Evolutionary conservation across 1,140 invertebrate species (phyloP).

Genomic region (Halesus radiatus): DNA sequence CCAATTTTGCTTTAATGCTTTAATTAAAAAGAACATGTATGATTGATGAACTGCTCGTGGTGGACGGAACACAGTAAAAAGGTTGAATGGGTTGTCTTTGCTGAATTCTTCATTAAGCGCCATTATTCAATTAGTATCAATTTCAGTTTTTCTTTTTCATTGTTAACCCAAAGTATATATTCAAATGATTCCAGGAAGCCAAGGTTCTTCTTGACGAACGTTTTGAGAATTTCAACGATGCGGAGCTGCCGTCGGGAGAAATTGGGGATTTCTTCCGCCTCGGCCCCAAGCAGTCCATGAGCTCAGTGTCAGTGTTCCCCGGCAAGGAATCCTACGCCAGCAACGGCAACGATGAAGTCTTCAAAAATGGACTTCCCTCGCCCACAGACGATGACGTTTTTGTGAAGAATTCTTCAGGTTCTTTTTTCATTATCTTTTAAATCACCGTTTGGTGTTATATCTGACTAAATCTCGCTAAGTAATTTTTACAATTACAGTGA

Average conservation of each 20-base stretch:
- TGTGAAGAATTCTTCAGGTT: constrained; percentile 51
- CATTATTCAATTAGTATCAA: too few relatives aligned
- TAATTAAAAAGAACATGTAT: too few relatives aligned
- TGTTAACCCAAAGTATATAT: too few relatives aligned
- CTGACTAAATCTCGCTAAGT: too few relatives aligned
- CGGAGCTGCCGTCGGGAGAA: constrained; percentile 59
- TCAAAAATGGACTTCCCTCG: constrained; percentile 50
- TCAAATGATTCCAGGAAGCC: constrained; percentile 74
- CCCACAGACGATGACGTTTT: constrained; percentile 54
- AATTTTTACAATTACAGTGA: too few relatives aligned
- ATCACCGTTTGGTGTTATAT: too few relatives aligned
- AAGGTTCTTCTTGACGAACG: constrained; percentile 89
- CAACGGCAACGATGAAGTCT: constrained; percentile 47
- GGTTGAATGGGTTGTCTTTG: too few relatives aligned
- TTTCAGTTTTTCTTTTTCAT: too few relatives aligned
- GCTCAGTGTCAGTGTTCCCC: constrained; percentile 5
- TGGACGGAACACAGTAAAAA: too few relatives aligned
- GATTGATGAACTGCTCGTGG: too few relatives aligned
- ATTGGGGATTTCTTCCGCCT: constrained; percentile 69
- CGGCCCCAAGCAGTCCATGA: constrained; percentile 51
- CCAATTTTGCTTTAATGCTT: too few relatives aligned
- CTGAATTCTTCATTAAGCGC: too few relatives aligned
- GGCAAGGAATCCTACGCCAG: background rate
- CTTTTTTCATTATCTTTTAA: constrained; percentile 1
- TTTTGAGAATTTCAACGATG: constrained; percentile 68